Evolutionary conservation across 2,888 invertebrate genomes (phyloP), one percentile per base, ranked within the genome.

Genomic region (Synanthedon vespiformis): DNA sequence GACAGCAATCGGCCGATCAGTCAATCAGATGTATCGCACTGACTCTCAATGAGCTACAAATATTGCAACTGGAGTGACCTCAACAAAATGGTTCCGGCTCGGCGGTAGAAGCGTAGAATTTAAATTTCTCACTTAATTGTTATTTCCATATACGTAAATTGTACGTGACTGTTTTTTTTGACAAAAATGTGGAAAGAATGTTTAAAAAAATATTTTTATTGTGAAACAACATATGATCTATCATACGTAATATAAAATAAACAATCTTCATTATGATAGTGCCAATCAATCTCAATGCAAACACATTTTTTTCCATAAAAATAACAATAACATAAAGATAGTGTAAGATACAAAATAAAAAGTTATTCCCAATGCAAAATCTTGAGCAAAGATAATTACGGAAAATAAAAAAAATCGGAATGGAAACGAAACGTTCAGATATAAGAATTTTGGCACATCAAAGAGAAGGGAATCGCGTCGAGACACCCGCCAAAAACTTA

Each of bases 41-140:
- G 44, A 44, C 44, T 44, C 44, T 12, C n/a, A 44, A 44, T 44
- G 44, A 44, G 44, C 13, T 44, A 44, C 5, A 44, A 14, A 12
- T 48, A 48, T 48, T 18, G 48, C 16, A 48, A 48, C 18, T 10
- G 18, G 18, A 48, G 48, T 48, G 48, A 48, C 12, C 18, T 18
- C 12, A 44, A 59, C 58, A 56, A 47, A 49, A 50, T 54, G 54
- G 62, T 60, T 61, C 63, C 61, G 59, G 57, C 55, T 60, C 52
- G 40, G 22, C 12, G 27, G 22, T 27, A 48, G 52, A 44, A 63
- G 59, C 57, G 53, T 59, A 52, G 66, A 67, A 74, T 70, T 60
- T 67, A 57, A 56, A 59, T 64, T 61, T 56, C 62, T 61, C 58
- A 64, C 64, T 70, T 80, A 80, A 80, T 80, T 79, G 77, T 73